A percentile compares a stretch with the other conserved stretches of the same genome.
These are phyloP conservation scores for Bursaphelenchus okinawaensis DNA, from an alignment of 2,888 invertebrate genomes.

Conservation along the genomic window DNA sequence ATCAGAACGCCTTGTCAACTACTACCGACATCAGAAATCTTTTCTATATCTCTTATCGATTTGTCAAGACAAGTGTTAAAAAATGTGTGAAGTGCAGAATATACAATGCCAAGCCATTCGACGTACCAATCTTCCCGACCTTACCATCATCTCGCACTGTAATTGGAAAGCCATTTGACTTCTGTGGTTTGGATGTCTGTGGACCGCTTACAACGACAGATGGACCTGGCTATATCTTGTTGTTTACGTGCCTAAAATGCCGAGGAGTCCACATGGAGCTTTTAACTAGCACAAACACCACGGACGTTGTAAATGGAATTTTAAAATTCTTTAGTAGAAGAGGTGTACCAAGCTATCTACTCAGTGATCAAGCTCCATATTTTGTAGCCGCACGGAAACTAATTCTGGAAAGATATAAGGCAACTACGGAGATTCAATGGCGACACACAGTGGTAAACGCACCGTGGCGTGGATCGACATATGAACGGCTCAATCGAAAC, in stretches of 20 bases:
- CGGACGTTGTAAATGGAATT: too few species aligned
- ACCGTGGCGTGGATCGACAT: neutral
- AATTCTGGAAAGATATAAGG: too few species aligned
- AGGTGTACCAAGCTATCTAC: too few species aligned
- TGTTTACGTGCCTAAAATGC: slow-evolving; percentile 1
- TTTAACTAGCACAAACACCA: neutral
- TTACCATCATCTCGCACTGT: neutral
- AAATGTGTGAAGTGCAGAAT: slow-evolving; percentile 1
- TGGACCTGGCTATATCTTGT: neutral
- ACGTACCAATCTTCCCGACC: slow-evolving; percentile 2
- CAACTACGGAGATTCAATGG: neutral
- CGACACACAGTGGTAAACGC: neutral
- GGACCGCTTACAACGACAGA: neutral
- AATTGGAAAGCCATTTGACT: neutral
- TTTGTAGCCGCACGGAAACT: too few species aligned
- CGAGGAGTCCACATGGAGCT: neutral
- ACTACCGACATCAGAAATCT: neutral
- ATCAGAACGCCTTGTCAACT: neutral
- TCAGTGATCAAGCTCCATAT: too few species aligned
- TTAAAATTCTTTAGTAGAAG: too few species aligned
- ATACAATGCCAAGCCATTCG: neutral
- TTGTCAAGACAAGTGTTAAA: neutral
- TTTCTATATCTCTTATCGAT: slow-evolving; percentile 4
- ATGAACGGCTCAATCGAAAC: neutral
- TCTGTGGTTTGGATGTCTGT: neutral